Evolutionary conservation across 1,140 invertebrate genomes (phyloP), one percentile per base, ranked within the genome.

Genomic region (Gryon sp.): DNA sequence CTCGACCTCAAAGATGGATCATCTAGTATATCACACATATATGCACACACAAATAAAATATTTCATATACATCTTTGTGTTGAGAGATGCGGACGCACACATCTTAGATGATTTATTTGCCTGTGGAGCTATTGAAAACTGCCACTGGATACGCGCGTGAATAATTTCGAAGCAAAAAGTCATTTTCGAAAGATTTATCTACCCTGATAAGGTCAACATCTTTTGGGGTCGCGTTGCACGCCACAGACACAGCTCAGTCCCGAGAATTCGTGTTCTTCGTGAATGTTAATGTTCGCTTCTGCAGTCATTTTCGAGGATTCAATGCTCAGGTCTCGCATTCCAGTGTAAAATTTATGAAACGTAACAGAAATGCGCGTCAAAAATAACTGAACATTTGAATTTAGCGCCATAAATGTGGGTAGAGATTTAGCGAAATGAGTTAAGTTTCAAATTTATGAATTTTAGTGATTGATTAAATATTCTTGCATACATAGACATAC

Each of bases 61-160:
- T n/a, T 15, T 12, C 14, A 24, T 40, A 32, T 50, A 11, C 7
- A 24, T 24, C 38, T 38, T 15, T 11, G 45, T 9, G 14, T 4
- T 2, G 9, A n/a, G 40, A 34, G 14, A 63, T 72, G 68, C 68
- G 32, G 59, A 43, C 59, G 19, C 52, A 52, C 34, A 60, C 66
- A 45, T 46, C n/a, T 18, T 36, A 11, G 34, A 65, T 74, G 50
- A 74, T 74, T 66, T 74, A 74, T 74, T 66, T 36, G 18, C 46
- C 16, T 74, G 45, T 38, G 28, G 30, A 74, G 45, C 60, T 74
- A 74, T 74, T 74, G 70, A 66, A 74, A 74, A 66, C 62, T 66
- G 70, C 70, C 60, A 74, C 70, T 74, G 60, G 62, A 66, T 74
- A 74, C 60, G 53, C 70, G 62, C 70, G 70, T 74, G 53, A 74